These are phyloP conservation scores for Ciconia stormi DNA, from an alignment of 2,113 vertebrate genomes.

Conservation along the genomic window DNA sequence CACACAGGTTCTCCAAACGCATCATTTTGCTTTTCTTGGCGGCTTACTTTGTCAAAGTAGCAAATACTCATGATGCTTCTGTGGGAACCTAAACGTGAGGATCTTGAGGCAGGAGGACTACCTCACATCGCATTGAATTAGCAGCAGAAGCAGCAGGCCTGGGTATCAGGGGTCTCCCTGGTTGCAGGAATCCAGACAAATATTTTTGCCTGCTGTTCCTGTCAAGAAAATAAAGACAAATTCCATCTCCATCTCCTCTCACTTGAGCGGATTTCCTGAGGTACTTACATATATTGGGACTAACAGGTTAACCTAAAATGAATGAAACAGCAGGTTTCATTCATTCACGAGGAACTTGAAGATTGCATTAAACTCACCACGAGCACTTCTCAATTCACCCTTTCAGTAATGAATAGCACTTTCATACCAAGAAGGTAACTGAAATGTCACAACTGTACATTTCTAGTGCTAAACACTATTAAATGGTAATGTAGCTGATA, in stretches of 20 bases:
- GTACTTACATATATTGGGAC: background rate
- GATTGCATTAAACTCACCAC: background rate
- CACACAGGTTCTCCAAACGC: background rate
- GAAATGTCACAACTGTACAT: fast-evolving
- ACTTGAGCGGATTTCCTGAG: background rate
- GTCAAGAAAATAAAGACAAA: background rate
- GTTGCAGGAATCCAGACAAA: background rate
- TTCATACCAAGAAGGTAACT: background rate
- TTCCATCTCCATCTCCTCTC: background rate
- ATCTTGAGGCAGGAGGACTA: background rate
- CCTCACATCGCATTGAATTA: background rate
- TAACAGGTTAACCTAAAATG: background rate
- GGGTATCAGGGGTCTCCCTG: background rate
- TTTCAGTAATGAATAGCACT: slow-evolving; percentile 1
- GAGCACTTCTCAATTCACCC: background rate
- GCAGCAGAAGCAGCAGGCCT: background rate
- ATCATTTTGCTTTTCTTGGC: background rate
- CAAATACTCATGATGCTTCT: background rate
- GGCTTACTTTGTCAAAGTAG: background rate
- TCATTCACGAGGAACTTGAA: background rate
- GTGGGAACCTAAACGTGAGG: background rate
- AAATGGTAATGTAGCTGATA: background rate
- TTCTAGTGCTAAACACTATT: background rate
- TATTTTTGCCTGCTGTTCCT: background rate
- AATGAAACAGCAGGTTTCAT: background rate